These are phyloP conservation scores for Bombycilla garrulus DNA, from an alignment of 2,113 vertebrate species.

Conservation along the genomic window DNA sequence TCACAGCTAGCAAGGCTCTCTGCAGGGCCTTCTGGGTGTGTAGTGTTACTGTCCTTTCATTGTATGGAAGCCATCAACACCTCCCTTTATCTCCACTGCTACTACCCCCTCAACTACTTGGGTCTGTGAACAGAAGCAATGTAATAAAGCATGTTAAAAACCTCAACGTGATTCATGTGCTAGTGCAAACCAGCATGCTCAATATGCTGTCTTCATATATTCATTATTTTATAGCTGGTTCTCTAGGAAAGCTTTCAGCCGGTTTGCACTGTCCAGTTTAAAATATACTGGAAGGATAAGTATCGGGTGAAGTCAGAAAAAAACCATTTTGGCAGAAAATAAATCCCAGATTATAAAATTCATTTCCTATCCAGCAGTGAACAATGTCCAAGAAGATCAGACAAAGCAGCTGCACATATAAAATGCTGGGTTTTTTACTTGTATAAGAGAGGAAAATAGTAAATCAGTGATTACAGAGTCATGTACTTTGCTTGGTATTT, in stretches of 20 bases:
- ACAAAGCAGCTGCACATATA: neutral
- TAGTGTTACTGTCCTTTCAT: neutral
- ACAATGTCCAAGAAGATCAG: neutral
- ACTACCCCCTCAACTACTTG: neutral
- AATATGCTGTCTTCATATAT: neutral
- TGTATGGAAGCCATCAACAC: neutral
- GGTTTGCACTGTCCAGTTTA: neutral
- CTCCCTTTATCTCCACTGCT: neutral
- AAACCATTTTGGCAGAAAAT: neutral
- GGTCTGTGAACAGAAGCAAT: neutral
- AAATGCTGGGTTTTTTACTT: neutral
- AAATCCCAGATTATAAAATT: neutral
- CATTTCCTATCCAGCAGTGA: neutral
- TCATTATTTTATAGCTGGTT: neutral
- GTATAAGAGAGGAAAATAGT: neutral
- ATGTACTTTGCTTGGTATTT: constrained; percentile 39
- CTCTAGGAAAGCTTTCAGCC: neutral
- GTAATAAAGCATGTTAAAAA: neutral
- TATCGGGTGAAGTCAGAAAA: neutral
- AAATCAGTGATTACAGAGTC: constrained; percentile 3
- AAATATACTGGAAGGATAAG: neutral
- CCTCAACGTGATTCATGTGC: neutral
- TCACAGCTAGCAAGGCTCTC: neutral
- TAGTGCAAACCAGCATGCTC: neutral
- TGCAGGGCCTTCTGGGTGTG: neutral